phyloP scores from a whole-genome alignment of 2,113 vertebrate species.

The Eurypyga helias region DNA sequence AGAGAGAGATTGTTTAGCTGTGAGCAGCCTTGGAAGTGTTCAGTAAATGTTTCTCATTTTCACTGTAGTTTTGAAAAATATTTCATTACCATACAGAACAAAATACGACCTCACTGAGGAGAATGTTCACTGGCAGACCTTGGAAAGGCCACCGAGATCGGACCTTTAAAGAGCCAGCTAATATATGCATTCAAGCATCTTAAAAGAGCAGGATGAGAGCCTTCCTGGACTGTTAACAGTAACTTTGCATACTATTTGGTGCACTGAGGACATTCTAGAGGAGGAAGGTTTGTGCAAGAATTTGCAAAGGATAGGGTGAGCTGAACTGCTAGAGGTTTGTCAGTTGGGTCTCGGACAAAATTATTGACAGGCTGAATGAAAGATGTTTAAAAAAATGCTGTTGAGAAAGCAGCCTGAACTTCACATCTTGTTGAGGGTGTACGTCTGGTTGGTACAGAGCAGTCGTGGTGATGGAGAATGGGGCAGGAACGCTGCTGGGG shows the following conservation, averaged over 20 bases:
- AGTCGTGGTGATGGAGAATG: rapidly evolving
- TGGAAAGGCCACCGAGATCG: not conserved
- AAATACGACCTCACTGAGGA: not conserved
- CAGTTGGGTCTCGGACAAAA: not conserved
- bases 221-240: not conserved
- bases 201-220: not conserved
- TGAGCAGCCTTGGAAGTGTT: not conserved
- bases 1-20: not conserved
- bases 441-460: rapidly evolving
- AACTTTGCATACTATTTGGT: not conserved
- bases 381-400: not conserved
- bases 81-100: not conserved
- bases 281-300: not conserved
- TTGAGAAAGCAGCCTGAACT: not conserved
- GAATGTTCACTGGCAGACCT: not conserved
- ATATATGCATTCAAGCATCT: not conserved
- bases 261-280: not conserved
- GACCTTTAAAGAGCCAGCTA: not conserved
- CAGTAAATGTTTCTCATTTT: not conserved
- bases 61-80: not conserved
- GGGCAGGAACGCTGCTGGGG: not conserved
- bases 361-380: not conserved
- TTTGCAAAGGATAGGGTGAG: not conserved
- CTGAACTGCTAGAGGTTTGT: not conserved
- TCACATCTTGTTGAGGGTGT: not conserved